Conservation (phyloP, 2,113 vertebrate species). For the Hylia prasina region DNA sequence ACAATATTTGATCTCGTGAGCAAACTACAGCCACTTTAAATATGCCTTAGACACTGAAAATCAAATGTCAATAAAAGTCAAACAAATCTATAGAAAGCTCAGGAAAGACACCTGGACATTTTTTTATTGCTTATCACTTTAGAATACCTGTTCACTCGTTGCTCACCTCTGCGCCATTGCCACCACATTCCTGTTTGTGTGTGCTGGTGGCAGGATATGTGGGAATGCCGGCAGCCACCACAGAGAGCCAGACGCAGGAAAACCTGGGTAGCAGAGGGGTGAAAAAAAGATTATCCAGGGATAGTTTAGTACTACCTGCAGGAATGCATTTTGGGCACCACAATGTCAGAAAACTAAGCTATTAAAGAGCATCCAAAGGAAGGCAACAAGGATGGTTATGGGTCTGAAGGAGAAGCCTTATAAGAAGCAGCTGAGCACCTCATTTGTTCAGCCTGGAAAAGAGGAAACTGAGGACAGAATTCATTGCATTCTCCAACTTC, state of each 20-base stretch:
- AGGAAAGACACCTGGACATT: background rate
- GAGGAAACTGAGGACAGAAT: background rate
- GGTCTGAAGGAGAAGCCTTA: background rate
- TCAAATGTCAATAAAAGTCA: background rate
- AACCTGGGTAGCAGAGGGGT: background rate
- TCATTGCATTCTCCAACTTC: background rate
- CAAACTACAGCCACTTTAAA: background rate
- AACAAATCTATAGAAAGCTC: background rate
- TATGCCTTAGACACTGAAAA: background rate
- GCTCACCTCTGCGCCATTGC: background rate
- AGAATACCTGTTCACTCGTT: background rate
- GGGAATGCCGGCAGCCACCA: background rate
- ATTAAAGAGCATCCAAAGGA: background rate
- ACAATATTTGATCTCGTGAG: background rate
- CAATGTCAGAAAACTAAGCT: background rate
- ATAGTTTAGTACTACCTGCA: no score
- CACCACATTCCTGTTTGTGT: background rate
- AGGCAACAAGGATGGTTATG: background rate
- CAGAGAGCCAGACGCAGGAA: accelerated
- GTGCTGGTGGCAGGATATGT: background rate
- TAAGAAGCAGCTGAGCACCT: background rate
- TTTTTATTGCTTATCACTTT: background rate
- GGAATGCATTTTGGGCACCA: background rate
- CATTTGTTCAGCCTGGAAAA: background rate
- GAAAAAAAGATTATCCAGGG: background rate